These are phyloP conservation scores for Selenia dentaria DNA, from an alignment of 2,888 invertebrate genomes.

Conservation along the genomic window DNA sequence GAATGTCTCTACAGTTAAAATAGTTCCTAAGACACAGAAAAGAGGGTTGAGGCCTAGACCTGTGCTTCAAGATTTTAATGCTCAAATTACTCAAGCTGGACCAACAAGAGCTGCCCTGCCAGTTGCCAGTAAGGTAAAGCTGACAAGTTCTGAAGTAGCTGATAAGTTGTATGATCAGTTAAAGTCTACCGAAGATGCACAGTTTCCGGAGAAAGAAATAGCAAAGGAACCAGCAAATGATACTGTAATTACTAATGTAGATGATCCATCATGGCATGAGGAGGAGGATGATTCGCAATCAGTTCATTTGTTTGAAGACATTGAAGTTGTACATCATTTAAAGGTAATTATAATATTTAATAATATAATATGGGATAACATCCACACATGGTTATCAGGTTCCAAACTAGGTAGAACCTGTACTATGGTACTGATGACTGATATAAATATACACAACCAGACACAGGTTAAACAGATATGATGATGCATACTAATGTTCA, in stretches of 20 bases:
- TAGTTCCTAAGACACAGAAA: constrained; percentile 37
- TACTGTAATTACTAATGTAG: constrained; percentile 40
- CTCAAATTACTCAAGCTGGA: constrained; percentile 49
- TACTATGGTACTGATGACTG: no score
- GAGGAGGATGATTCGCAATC: constrained; percentile 54
- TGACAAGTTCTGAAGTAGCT: constrained; percentile 51
- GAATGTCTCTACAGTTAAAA: constrained; percentile 66
- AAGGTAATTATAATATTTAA: constrained; percentile 55
- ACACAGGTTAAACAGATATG: no score
- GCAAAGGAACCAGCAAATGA: constrained; percentile 23
- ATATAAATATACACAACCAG: no score
- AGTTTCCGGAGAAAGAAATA: constrained; percentile 46
- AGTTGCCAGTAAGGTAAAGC: constrained; percentile 53
- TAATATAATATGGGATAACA: no score
- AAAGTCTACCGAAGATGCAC: constrained; percentile 58
- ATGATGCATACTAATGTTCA: no score
- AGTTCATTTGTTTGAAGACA: constrained; percentile 76
- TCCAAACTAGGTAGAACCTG: no score
- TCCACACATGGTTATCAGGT: no score
- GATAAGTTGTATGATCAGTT: constrained; percentile 57
- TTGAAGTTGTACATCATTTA: constrained; percentile 68
- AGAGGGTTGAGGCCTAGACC: constrained; percentile 52
- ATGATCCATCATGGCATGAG: constrained; percentile 33
- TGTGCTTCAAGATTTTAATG: constrained; percentile 64
- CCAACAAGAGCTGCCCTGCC: constrained; percentile 57